Evolutionary conservation across 2,113 vertebrate species (phyloP), one percentile per base, ranked within the genome.

Genomic region (Tachysurus fulvidraco): DNA sequence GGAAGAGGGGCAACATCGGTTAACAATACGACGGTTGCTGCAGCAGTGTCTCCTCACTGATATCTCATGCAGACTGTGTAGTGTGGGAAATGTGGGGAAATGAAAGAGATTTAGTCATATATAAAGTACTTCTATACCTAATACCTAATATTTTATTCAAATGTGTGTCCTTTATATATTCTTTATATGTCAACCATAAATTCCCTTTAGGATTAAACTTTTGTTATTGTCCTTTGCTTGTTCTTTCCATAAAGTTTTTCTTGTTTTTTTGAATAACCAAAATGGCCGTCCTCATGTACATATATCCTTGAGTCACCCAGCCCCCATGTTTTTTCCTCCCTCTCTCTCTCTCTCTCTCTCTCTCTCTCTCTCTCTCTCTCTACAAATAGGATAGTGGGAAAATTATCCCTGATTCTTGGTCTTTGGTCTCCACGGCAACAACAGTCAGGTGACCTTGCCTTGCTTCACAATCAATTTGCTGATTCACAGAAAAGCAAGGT

Each of bases 371-470:
- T 81, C 84, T 77, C 55, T 86, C 89, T 88, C 90, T 87, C 91
- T 83, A 90, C 88, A 90, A 87, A 90, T 86, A 92, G 87, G 79
- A 87, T 76, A 86, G 67, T 57, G 84, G 82, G 59, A 88, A 80
- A 91, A 93, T 88, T 85, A 87, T 89, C 85, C 92, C 89, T 83
- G 91, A 89, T 88, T 93, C 86, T 91, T 85, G 83, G 89, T 95
- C 92, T 93, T 91, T 91, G 85, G 90, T 94, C 91, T 93, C 93
- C 92, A 93, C 84, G 83, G 94, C 92, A 95, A 94, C 93, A 92
- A 91, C 86, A 92, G 92, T 93, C 93, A 92, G 93, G 93, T 94
- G 95, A 95, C 95, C 94, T 95, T 94, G 93, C 92, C 87, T 92
- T 81, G 55, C 28, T 60, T 74, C n/a, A 86, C 89, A 89, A 74